Conservation (phyloP, 1,140 invertebrate genomes). For the Camponotus vicinus region DNA sequence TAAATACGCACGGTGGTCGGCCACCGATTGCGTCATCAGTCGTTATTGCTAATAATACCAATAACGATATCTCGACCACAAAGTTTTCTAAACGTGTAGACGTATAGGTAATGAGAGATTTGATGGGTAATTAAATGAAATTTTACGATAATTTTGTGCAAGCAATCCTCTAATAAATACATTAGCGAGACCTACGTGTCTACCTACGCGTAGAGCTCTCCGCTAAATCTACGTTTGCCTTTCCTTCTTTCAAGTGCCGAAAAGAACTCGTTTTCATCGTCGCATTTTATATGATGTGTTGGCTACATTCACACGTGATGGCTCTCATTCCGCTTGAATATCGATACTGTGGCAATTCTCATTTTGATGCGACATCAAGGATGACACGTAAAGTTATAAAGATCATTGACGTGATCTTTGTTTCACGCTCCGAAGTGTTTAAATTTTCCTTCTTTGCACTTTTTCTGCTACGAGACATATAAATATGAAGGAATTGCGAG, state of each 20-base stretch:
- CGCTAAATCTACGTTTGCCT: neutral
- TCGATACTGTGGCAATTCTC: neutral
- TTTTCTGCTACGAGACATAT: constrained; percentile 21
- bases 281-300: constrained; percentile 59
- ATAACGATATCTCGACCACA: constrained; percentile 26
- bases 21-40: constrained; percentile 55
- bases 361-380: neutral
- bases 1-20: constrained; percentile 57
- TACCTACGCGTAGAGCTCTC: neutral
- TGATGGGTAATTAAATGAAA: constrained; percentile 65
- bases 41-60: constrained; percentile 46
- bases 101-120: constrained; percentile 21
- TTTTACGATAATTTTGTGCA: constrained; percentile 68
- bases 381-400: neutral
- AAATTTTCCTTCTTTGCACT: constrained; percentile 11
- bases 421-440: constrained; percentile 17
- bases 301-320: constrained; percentile 23
- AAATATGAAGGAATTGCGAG: constrained; percentile 21
- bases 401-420: neutral
- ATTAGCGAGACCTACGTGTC: constrained; percentile 35
- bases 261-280: constrained; percentile 48
- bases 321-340: constrained; percentile 22
- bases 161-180: constrained; percentile 66
- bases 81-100: neutral
- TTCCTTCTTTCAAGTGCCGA: constrained; percentile 15